Base-by-base conservation (phyloP, 2,797 vertebrate species). In the Acipenser oxyrinchus region DNA sequence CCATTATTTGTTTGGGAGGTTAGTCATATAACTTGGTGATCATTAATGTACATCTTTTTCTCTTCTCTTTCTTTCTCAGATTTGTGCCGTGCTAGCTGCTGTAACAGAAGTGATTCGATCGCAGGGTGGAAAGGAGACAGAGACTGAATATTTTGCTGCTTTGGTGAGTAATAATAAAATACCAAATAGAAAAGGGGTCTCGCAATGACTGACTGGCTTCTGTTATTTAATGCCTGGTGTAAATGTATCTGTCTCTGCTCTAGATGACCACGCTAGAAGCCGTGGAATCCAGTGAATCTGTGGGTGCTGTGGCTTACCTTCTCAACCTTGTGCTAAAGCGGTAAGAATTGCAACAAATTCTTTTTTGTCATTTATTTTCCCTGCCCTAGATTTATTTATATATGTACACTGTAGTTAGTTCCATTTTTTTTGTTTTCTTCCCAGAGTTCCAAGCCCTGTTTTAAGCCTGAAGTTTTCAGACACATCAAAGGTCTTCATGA, bases 261-360 rank as follows among this genome's bases (percentile, higher is more conserved):
- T 64, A 99, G 97, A 99, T 99, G 96, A 97, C 96, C 7, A 95
- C 96, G 0, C 74, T 99, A 70, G 96, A 99, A 79, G 94, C 88
- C 0, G 96, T 99, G 68, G 94, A 97, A 59, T 85, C 94, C 8
- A 75, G 90, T 0, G 95, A 99, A 74, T 98, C 96, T 0, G 78
- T 94, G 78, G 87, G 93, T 57, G 96, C 96, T 6, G 92, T 99
- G 0, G 86, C 91, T 0, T 98, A 96, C 68, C 85, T 99, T 12
- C 91, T 98, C 37, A 97, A 93, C 82, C 87, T 99, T 0, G 95
- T 95, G 58, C 83, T 99, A 76, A 99, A 94, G 80, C 85, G 96
- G 97, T 99, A 63, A 73, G 86, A 70, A 37, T 1, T 37, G 23
- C 23, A 37, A 37, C 23, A 1, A 3, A 37, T 37, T 37, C 2